These are phyloP conservation scores for Boulengeromyrus knoepffleri DNA, from an alignment of 2,113 vertebrate genomes.

Conservation along the genomic window DNA sequence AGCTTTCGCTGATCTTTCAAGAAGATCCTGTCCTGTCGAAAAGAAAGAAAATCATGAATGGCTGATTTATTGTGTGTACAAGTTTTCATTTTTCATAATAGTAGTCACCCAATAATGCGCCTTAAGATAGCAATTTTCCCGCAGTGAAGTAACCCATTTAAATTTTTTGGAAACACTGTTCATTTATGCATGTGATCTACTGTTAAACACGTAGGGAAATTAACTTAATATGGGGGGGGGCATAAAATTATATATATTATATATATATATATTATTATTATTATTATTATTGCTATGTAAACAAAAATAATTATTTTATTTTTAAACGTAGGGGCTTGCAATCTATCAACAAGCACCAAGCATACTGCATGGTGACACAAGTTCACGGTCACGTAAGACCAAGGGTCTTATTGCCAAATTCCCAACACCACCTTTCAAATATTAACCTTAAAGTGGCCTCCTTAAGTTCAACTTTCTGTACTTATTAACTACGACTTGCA, in stretches of 20 bases:
- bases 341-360: neutral
- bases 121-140: neutral
- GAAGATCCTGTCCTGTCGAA: neutral
- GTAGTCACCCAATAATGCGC: neutral
- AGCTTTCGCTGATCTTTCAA: neutral
- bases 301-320: neutral
- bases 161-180: neutral
- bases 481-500: constrained; percentile 4
- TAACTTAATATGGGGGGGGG: neutral
- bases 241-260: too few relatives aligned
- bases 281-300: neutral
- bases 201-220: neutral
- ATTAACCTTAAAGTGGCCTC: constrained; percentile 15
- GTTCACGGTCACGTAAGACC: neutral
- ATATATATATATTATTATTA: neutral
- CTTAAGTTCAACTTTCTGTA: constrained; percentile 18
- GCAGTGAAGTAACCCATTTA: neutral
- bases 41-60: neutral
- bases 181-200: neutral
- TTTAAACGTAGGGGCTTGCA: neutral
- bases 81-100: neutral
- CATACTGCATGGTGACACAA: neutral
- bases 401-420: neutral
- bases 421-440: constrained; percentile 14
- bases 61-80: neutral